Percentiles rank a stretch among this genome's conserved stretches.
phyloP scores from a whole-genome alignment of 92 coral and sea anemone genomes.

The Metridium senile region DNA sequence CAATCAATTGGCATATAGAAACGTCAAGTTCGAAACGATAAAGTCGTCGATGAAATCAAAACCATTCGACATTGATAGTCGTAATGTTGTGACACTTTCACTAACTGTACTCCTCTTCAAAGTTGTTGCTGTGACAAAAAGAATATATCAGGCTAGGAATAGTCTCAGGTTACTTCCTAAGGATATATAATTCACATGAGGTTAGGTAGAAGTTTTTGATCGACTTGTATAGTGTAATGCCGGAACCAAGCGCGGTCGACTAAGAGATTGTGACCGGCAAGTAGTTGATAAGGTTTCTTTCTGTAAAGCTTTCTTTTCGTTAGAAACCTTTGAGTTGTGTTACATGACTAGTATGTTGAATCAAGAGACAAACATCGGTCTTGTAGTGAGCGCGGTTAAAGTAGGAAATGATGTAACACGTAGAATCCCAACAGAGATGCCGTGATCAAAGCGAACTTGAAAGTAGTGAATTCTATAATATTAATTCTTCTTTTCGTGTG shows the following conservation, averaged over 20 bases:
- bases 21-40: neutral
- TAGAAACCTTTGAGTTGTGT: neutral
- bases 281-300: neutral
- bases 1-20: neutral
- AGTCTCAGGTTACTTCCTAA: neutral
- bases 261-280: no score
- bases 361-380: neutral
- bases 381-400: neutral
- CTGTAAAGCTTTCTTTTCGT: neutral
- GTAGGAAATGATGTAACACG: neutral
- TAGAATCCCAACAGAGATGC: neutral
- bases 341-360: neutral
- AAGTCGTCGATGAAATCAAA: constrained; percentile 10
- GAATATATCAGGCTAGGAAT: neutral
- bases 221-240: neutral
- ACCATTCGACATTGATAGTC: neutral
- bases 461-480: no score
- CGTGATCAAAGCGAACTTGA: no score
- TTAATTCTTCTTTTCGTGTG: no score
- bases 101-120: neutral
- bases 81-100: neutral
- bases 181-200: neutral
- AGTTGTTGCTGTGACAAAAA: neutral
- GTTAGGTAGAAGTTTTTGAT: neutral
- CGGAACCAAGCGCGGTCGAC: neutral